Evolutionary conservation across 2,888 invertebrate species (phyloP).

Genomic region (Coelogynopora nodosa): DNA sequence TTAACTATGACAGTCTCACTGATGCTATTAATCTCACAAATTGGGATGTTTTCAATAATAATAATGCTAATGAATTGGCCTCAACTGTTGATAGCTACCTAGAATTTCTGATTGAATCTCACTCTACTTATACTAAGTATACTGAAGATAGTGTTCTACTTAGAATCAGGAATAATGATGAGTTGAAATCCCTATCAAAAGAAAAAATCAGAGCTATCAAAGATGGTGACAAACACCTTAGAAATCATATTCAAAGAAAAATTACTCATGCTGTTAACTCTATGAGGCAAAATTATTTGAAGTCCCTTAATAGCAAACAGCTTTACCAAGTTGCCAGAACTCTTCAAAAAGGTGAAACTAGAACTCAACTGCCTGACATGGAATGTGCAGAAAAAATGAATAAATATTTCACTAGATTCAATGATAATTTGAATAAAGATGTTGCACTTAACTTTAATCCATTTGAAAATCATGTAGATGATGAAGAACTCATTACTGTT

Average conservation of each 20-base stretch:
- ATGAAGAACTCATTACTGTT: conserved; percentile 28
- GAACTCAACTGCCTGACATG: conserved; percentile 29
- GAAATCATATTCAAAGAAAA: conserved; percentile 31
- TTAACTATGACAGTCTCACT: conserved; percentile 31
- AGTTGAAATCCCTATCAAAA: conserved; percentile 29
- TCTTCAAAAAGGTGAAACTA: conserved; percentile 31
- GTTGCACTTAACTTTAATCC: conserved; percentile 31
- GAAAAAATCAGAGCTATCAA: conserved; percentile 31
- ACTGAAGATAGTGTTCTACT: conserved; percentile 31
- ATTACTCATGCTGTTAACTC: conserved; percentile 31
- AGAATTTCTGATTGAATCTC: conserved; percentile 31
- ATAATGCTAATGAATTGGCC: conserved; percentile 31
- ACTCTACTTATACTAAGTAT: conserved; percentile 23
- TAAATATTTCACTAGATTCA: conserved; percentile 31
- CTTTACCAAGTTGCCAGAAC: conserved; percentile 31
- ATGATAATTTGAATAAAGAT: conserved; percentile 31
- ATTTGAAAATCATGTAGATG: conserved; percentile 31
- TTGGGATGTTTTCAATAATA: conserved; percentile 31
- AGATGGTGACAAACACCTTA: conserved; percentile 28
- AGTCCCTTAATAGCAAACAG: conserved; percentile 31
- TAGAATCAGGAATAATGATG: conserved; percentile 31
- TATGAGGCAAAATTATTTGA: conserved; percentile 31
- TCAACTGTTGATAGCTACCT: conserved; percentile 25
- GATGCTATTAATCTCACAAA: conserved; percentile 31
- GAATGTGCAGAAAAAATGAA: conserved; percentile 31